Evolutionary conservation across 2,888 invertebrate species (phyloP).

Genomic region (Agrotis puta): DNA sequence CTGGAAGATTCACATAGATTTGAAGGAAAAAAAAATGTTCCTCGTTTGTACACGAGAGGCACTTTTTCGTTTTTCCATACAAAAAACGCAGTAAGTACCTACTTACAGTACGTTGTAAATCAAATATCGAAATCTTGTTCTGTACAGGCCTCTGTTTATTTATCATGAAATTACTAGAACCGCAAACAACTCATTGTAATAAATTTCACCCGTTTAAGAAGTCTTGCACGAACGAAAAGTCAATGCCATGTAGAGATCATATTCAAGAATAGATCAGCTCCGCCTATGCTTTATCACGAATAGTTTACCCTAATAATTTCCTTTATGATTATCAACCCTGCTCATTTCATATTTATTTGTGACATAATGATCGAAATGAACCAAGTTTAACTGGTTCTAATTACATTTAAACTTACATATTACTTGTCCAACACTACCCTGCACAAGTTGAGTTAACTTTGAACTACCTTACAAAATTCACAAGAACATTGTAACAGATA

Average conservation of each 20-base stretch:
- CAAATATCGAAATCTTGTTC: too few relatives aligned
- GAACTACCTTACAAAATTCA: constrained; percentile 55
- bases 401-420: constrained; percentile 6
- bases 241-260: neutral
- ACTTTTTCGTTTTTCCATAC: too few relatives aligned
- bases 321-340: too few relatives aligned
- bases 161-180: neutral
- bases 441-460: constrained; percentile 26
- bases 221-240: neutral
- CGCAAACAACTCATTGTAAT: neutral
- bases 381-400: neutral
- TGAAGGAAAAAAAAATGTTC: too few relatives aligned
- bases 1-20: too few relatives aligned
- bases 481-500: constrained; percentile 64
- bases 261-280: neutral
- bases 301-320: neutral
- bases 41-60: too few relatives aligned
- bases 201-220: neutral
- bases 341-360: neutral
- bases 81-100: too few relatives aligned
- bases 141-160: too few relatives aligned
- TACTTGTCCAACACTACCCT: constrained; percentile 5
- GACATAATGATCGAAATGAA: neutral
- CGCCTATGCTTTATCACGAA: neutral
- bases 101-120: too few relatives aligned